phyloP scores from a whole-genome alignment of 2,888 invertebrate species.

The Thymelicus sylvestris region DNA sequence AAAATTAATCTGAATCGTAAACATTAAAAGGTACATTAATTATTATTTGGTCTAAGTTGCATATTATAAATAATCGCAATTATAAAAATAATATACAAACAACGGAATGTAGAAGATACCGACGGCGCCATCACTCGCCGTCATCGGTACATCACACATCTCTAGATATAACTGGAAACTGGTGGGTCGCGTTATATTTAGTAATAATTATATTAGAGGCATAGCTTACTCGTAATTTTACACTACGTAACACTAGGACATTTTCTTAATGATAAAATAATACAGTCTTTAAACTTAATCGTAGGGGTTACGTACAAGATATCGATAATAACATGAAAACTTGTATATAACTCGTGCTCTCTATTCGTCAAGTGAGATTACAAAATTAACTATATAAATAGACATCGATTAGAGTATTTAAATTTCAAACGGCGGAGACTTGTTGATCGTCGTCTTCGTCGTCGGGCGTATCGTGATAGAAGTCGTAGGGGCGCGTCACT shows the following conservation, averaged over 20 bases:
- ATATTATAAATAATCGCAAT: constrained; percentile 80
- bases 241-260: constrained; percentile 80
- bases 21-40: constrained; percentile 83
- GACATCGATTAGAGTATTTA: constrained; percentile 73
- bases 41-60: constrained; percentile 85
- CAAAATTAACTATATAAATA: constrained; percentile 79
- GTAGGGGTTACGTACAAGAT: constrained; percentile 78
- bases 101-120: constrained; percentile 83
- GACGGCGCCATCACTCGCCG: constrained; percentile 69
- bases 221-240: constrained; percentile 78
- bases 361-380: constrained; percentile 82
- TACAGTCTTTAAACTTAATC: constrained; percentile 84
- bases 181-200: constrained; percentile 80
- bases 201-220: constrained; percentile 68
- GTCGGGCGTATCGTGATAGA: constrained; percentile 83
- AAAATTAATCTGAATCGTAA: constrained; percentile 74
- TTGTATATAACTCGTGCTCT: constrained; percentile 77
- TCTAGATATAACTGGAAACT: constrained; percentile 82
- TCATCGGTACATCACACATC: constrained; percentile 75
- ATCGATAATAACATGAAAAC: constrained; percentile 64
- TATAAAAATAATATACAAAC: constrained; percentile 78
- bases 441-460: constrained; percentile 83
- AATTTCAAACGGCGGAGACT: constrained; percentile 78
- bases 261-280: constrained; percentile 75
- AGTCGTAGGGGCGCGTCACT: constrained; percentile 90